Percentiles rank a stretch among this genome's conserved stretches.
Evolutionary conservation across 1,140 invertebrate genomes (phyloP).

Genomic region (Oryzaephilus surinamensis): DNA sequence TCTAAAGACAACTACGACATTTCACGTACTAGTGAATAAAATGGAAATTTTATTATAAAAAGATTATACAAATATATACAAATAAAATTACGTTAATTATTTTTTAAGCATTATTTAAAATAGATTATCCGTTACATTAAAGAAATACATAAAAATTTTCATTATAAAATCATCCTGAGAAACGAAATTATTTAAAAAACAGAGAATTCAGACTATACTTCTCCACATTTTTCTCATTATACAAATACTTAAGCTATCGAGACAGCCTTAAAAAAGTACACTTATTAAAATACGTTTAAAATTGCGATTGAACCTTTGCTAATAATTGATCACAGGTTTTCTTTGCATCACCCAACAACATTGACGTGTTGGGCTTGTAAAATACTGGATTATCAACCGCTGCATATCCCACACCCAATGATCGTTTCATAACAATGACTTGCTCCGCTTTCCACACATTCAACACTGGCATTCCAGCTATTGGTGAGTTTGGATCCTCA

Average conservation of each 20-base stretch:
- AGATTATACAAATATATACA: too few species aligned
- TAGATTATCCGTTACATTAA: too few species aligned
- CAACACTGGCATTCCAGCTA: slow-evolving; percentile 87
- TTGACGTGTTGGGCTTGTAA: slow-evolving; percentile 80
- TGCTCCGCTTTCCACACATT: slow-evolving; percentile 78
- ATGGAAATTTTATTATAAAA: too few species aligned
- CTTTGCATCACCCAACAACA: slow-evolving; percentile 88
- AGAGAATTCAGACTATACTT: background rate
- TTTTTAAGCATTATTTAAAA: too few species aligned
- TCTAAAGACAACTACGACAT: slow-evolving; percentile 20
- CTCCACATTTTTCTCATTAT: too few species aligned
- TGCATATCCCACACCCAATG: slow-evolving; percentile 71
- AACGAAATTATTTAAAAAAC: background rate
- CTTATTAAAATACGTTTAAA: background rate
- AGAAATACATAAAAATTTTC: background rate
- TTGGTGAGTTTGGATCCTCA: slow-evolving; percentile 83
- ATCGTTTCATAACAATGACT: slow-evolving; percentile 85
- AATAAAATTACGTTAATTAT: too few species aligned
- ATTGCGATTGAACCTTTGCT: slow-evolving; percentile 39
- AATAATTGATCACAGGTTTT: slow-evolving; percentile 79
- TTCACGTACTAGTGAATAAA: too few species aligned
- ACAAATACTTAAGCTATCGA: background rate
- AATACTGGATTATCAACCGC: slow-evolving; percentile 90
- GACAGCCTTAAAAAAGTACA: background rate
- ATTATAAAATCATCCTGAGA: background rate